phyloP scores from a whole-genome alignment of 2,113 vertebrate species.

The Spheniscus mendiculus region DNA sequence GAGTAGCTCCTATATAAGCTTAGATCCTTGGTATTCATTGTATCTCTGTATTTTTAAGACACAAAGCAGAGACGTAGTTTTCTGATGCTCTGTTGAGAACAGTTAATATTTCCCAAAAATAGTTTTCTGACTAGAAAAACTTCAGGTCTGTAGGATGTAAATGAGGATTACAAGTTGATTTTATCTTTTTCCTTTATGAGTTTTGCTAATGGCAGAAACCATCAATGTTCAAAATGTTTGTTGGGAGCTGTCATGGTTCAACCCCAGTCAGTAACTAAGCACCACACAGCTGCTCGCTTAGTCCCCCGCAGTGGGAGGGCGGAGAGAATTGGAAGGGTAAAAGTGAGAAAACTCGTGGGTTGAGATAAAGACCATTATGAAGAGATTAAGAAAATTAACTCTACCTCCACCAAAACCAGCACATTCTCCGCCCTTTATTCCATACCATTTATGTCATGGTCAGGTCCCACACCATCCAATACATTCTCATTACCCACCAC shows the following conservation, averaged over 20 bases:
- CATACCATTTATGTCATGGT: no score
- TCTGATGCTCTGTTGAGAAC: not conserved
- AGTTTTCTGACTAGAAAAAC: not conserved
- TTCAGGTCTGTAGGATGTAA: not conserved
- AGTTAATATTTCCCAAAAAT: not conserved
- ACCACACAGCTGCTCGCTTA: not conserved
- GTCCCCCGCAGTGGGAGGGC: no score
- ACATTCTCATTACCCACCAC: no score
- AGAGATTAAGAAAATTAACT: no score
- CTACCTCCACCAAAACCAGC: no score
- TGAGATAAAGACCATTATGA: not conserved
- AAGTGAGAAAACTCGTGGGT: not conserved
- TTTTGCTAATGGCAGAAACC: not conserved
- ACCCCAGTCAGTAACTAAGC: not conserved
- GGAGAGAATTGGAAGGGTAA: not conserved
- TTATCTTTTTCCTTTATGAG: not conserved
- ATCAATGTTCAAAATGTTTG: not conserved
- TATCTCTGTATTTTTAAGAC: not conserved
- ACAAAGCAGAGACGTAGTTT: not conserved
- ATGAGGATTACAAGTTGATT: not conserved
- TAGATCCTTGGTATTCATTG: not conserved
- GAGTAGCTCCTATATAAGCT: not conserved
- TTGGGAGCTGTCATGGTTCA: not conserved
- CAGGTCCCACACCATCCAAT: no score
- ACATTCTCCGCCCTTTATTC: no score